phyloP scores from a whole-genome alignment of 2,888 invertebrate genomes.

The Rapana venosa region DNA sequence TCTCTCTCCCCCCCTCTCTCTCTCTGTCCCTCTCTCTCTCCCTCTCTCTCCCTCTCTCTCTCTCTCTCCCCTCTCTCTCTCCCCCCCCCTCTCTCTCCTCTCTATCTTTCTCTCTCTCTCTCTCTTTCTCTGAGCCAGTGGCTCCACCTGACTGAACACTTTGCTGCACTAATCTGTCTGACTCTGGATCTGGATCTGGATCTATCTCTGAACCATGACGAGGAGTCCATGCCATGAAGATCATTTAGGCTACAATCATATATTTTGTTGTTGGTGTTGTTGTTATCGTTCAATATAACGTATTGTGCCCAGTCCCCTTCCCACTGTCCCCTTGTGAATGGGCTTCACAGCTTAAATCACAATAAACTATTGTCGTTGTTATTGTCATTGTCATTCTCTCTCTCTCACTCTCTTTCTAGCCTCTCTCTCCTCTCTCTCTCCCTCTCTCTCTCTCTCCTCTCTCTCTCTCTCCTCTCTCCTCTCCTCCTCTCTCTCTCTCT shows the following conservation, averaged over 20 bases:
- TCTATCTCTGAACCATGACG: too few relatives aligned
- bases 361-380: background rate
- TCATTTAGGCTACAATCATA: too few relatives aligned
- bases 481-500: background rate
- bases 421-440: background rate
- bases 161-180: too few relatives aligned
- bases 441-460: background rate
- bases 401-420: background rate
- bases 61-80: background rate
- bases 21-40: background rate
- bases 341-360: background rate
- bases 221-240: too few relatives aligned
- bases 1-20: too few relatives aligned
- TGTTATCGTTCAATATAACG: too few relatives aligned
- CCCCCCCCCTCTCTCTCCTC: background rate
- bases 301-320: too few relatives aligned
- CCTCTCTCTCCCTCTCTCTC: background rate
- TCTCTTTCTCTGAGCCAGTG: too few relatives aligned
- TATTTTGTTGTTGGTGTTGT: too few relatives aligned
- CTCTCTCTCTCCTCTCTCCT: background rate
- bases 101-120: background rate
- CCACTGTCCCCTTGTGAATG: too few relatives aligned
- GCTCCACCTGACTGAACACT: too few relatives aligned
- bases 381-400: background rate
- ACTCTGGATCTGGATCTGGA: too few relatives aligned